Evolutionary conservation across 1,140 invertebrate genomes (phyloP).

Genomic region (Drosophila trapezifrons): DNA sequence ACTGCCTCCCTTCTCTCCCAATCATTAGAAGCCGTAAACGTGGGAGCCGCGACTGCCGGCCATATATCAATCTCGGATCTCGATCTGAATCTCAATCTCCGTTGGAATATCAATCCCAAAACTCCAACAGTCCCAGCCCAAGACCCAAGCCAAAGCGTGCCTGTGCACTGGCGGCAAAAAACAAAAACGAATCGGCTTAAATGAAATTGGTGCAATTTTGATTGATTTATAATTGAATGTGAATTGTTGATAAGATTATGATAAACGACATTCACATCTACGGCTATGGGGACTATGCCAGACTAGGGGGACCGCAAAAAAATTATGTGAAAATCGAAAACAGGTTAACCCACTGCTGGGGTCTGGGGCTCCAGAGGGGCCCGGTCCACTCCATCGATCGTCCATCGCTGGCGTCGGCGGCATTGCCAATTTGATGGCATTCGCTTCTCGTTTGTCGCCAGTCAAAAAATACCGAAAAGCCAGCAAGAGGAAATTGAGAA

Average conservation of each 20-base stretch:
- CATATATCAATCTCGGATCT: constrained; percentile 68
- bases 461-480: constrained; percentile 15
- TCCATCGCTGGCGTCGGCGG: constrained; percentile 73
- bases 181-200: constrained; percentile 62
- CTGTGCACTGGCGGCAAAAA: constrained; percentile 57
- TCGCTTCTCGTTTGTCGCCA: constrained; percentile 55
- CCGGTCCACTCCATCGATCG: constrained; percentile 35
- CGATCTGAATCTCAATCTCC: constrained; percentile 40
- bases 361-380: not conserved
- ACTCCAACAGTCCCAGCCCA: constrained; percentile 24
- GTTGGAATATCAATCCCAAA: constrained; percentile 42
- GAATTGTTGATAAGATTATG: constrained; percentile 83
- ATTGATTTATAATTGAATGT: constrained; percentile 83
- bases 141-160: constrained; percentile 55
- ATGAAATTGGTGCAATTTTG: constrained; percentile 82
- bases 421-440: constrained; percentile 72
- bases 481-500: constrained; percentile 32
- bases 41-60: constrained; percentile 63
- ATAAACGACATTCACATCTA: constrained; percentile 79
- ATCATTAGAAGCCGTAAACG: constrained; percentile 66
- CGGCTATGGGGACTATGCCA: constrained; percentile 18
- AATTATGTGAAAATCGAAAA: constrained; percentile 55
- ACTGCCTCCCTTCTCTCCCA: constrained; percentile 3
- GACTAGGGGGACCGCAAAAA: constrained; percentile 8
- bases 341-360: constrained; percentile 66